These are phyloP conservation scores for Scomberomorus guttatus DNA, from an alignment of 2,797 vertebrate genomes.

Conservation along the genomic window DNA sequence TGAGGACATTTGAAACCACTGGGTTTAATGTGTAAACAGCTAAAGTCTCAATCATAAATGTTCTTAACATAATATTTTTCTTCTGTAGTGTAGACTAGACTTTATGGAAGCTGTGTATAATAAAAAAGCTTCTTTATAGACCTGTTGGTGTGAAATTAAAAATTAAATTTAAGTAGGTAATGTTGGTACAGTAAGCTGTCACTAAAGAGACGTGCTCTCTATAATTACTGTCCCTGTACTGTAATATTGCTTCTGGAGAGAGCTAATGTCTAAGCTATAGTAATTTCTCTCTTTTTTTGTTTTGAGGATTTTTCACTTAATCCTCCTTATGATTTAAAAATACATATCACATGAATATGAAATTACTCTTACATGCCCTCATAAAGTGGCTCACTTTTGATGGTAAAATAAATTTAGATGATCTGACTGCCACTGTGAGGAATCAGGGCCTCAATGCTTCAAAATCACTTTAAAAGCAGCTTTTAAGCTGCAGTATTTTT, in stretches of 20 bases:
- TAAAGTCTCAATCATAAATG: conserved; percentile 9
- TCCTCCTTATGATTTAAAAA: conserved; percentile 43
- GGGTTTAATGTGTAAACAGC: conserved; percentile 29
- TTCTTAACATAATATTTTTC: not conserved
- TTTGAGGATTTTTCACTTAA: conserved; percentile 30
- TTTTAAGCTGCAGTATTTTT: not conserved
- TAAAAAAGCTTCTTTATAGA: conserved; percentile 15
- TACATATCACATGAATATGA: conserved; percentile 40
- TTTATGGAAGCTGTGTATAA: conserved; percentile 19
- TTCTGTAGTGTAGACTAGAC: not conserved
- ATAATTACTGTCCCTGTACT: conserved; percentile 36
- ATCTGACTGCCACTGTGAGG: conserved; percentile 31
- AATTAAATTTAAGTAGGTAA: conserved; percentile 23
- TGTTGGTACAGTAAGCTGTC: conserved; percentile 11
- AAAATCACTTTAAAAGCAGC: conserved; percentile 19
- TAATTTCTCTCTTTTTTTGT: conserved; percentile 30
- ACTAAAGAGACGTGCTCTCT: conserved; percentile 13
- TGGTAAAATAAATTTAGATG: conserved; percentile 26
- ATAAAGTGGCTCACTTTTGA: conserved; percentile 41
- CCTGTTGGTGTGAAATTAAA: conserved; percentile 28
- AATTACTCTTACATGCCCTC: conserved; percentile 33
- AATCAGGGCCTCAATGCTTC: conserved; percentile 25
- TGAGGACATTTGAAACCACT: conserved; percentile 22
- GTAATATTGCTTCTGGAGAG: conserved; percentile 30
- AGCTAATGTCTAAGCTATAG: conserved; percentile 9